These are phyloP conservation scores for Cantharis lateralis DNA, from an alignment of 2,888 invertebrate species.

Conservation along the genomic window DNA sequence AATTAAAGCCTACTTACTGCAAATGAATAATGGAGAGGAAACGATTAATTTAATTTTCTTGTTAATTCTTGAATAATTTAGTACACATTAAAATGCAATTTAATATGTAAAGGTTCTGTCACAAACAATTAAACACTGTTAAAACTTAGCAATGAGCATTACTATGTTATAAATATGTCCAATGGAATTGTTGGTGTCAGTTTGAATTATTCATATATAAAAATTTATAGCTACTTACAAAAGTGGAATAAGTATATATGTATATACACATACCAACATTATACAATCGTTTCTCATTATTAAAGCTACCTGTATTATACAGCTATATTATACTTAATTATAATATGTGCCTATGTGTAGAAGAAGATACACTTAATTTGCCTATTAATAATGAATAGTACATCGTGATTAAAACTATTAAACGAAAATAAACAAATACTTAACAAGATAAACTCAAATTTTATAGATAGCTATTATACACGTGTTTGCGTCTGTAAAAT, in stretches of 20 bases:
- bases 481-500: no score
- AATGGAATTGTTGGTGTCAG: constrained; percentile 26
- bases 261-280: background rate
- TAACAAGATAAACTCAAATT: no score
- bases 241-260: constrained; percentile 17
- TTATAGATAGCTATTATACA: no score
- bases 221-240: constrained; percentile 28
- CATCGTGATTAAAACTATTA: background rate
- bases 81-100: constrained; percentile 24
- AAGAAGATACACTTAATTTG: background rate
- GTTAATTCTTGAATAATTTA: constrained; percentile 19
- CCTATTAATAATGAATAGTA: background rate
- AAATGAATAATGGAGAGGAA: constrained; percentile 20
- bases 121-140: constrained; percentile 33
- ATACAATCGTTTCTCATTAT: background rate
- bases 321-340: background rate
- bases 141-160: constrained; percentile 28
- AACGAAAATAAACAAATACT: background rate
- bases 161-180: constrained; percentile 34
- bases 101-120: constrained; percentile 29
- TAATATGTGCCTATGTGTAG: background rate
- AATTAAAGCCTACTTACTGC: constrained; percentile 12
- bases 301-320: background rate
- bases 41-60: constrained; percentile 22
- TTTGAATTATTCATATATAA: constrained; percentile 29